phyloP scores from a whole-genome alignment of 1,140 invertebrate genomes.

The Lepidostoma basale region DNA sequence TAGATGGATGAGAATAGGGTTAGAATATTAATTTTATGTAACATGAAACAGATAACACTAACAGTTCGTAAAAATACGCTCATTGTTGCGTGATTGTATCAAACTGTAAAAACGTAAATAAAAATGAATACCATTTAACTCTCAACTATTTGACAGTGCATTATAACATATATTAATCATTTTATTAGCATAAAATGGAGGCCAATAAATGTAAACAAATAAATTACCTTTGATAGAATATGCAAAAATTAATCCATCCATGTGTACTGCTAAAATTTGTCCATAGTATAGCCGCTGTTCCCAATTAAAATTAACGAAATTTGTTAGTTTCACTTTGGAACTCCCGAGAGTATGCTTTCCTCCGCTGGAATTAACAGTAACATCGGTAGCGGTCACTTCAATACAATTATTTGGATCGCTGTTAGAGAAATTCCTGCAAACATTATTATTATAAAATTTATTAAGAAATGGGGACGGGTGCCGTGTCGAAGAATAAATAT shows the following conservation, averaged over 20 bases:
- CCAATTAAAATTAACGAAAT: constrained; percentile 92
- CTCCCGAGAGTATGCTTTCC: constrained; percentile 76
- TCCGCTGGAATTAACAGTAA: constrained; percentile 72
- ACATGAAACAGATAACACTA: too few relatives aligned
- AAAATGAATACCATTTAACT: too few relatives aligned
- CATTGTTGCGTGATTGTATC: too few relatives aligned
- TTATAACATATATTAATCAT: too few relatives aligned
- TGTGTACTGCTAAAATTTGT: constrained; percentile 87
- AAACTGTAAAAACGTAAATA: too few relatives aligned
- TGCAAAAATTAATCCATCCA: constrained; percentile 82
- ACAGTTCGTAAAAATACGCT: too few relatives aligned
- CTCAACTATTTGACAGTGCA: too few relatives aligned
- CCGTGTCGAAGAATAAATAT: not conserved
- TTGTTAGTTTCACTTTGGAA: constrained; percentile 89
- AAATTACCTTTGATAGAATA: constrained; percentile 85
- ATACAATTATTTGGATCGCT: constrained; percentile 73
- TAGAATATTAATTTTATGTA: too few relatives aligned
- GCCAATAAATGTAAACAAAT: too few relatives aligned
- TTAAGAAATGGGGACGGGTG: not conserved
- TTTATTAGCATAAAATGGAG: too few relatives aligned
- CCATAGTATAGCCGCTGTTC: constrained; percentile 85
- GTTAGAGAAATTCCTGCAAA: constrained; percentile 70
- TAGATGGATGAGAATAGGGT: too few relatives aligned
- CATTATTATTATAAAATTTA: not conserved
- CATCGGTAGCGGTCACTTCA: constrained; percentile 70